Conservation (phyloP, 2,888 invertebrate genomes). For the Leptogaster cylindrica region DNA sequence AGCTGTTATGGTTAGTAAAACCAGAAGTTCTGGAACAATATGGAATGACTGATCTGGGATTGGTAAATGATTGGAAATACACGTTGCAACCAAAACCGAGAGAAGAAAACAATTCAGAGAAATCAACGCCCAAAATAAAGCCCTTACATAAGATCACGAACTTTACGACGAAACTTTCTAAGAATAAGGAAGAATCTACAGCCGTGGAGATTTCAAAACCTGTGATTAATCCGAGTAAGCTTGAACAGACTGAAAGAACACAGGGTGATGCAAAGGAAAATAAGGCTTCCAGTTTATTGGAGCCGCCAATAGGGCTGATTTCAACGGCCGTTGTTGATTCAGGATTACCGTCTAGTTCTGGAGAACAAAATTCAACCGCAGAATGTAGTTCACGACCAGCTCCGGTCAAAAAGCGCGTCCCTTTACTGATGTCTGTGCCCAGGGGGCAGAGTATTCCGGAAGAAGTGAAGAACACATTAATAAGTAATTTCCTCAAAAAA, state of each 20-base stretch:
- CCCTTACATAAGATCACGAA: constrained; percentile 53
- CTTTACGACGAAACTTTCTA: constrained; percentile 56
- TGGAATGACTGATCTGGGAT: constrained; percentile 61
- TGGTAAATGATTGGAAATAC: constrained; percentile 68
- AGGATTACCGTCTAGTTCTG: too few species aligned
- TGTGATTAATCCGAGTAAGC: too few species aligned
- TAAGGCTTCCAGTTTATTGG: too few species aligned
- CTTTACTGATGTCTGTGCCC: constrained; percentile 59
- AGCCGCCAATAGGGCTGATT: too few species aligned
- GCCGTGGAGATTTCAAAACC: not conserved
- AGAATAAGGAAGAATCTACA: not conserved
- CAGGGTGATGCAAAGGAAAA: too few species aligned
- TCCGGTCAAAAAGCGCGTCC: constrained; percentile 56
- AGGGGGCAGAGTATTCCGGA: constrained; percentile 56
- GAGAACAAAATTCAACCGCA: too few species aligned
- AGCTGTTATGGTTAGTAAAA: constrained; percentile 71
- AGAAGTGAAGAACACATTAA: constrained; percentile 58
- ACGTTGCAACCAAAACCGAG: constrained; percentile 55
- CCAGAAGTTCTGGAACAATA: constrained; percentile 66
- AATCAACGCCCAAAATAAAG: constrained; percentile 29
- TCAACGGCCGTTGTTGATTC: too few species aligned
- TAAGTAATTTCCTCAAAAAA: constrained; percentile 63
- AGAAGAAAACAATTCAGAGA: constrained; percentile 28
- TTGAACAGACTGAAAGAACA: too few species aligned
- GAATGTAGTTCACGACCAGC: too few species aligned